These are phyloP conservation scores for Ephestia elutella DNA, from an alignment of 1,140 invertebrate genomes.

Conservation along the genomic window DNA sequence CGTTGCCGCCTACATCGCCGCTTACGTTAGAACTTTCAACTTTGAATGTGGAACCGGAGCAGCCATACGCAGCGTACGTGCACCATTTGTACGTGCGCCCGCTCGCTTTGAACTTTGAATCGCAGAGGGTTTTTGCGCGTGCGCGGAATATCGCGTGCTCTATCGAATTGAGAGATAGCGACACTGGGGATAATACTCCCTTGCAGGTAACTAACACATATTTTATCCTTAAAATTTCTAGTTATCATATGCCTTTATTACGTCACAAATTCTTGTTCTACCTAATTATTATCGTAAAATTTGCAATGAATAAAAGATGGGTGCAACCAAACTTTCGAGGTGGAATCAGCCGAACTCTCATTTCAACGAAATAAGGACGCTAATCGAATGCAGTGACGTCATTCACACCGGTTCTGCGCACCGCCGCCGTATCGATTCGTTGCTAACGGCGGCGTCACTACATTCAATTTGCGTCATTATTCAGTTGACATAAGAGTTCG, in stretches of 20 bases:
- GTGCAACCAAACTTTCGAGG: too few species aligned
- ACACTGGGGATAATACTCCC: conserved; percentile 52
- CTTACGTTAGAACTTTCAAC: conserved; percentile 89
- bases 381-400: too few species aligned
- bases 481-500: too few species aligned
- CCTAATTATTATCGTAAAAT: too few species aligned
- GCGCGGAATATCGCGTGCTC: conserved; percentile 94
- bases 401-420: too few species aligned
- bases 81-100: conserved; percentile 96
- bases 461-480: too few species aligned
- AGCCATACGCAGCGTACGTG: conserved; percentile 86
- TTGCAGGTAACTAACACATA: conserved; percentile 38
- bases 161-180: conserved; percentile 87
- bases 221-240: not conserved
- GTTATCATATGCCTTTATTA: not conserved
- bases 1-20: conserved; percentile 81
- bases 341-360: too few species aligned
- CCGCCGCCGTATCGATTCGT: too few species aligned
- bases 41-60: conserved; percentile 83
- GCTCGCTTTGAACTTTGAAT: conserved; percentile 88
- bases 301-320: too few species aligned
- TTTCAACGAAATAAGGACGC: too few species aligned
- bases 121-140: conserved; percentile 90
- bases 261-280: too few species aligned
- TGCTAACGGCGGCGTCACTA: too few species aligned